Evolutionary conservation across 1,140 invertebrate species (phyloP).

Genomic region (Trachymyrmex septentrionalis): DNA sequence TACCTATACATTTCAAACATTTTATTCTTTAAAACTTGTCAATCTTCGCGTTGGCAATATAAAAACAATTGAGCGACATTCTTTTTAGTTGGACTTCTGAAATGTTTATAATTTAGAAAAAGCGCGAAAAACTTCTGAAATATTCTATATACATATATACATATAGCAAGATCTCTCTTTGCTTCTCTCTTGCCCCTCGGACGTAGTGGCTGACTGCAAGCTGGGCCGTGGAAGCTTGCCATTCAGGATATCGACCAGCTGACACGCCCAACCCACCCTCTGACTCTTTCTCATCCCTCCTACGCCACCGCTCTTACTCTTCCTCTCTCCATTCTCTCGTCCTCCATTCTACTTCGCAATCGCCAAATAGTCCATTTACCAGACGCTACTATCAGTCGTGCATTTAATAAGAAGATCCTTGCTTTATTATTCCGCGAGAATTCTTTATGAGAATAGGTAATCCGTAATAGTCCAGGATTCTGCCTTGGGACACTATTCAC

Average conservation of each 20-base stretch:
- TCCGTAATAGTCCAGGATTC: slow-evolving; percentile 57
- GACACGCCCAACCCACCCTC: slow-evolving; percentile 78
- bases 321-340: slow-evolving; percentile 49
- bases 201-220: slow-evolving; percentile 70
- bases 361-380: slow-evolving; percentile 73
- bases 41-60: not conserved
- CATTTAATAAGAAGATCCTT: slow-evolving; percentile 72
- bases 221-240: slow-evolving; percentile 78
- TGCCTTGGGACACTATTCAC: slow-evolving; percentile 62
- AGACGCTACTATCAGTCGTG: slow-evolving; percentile 70
- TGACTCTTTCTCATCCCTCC: slow-evolving; percentile 33
- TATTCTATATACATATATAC: not conserved
- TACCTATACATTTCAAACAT: not conserved
- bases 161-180: slow-evolving; percentile 46
- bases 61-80: slow-evolving; percentile 16
- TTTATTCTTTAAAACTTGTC: not conserved
- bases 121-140: slow-evolving; percentile 19
- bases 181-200: slow-evolving; percentile 48
- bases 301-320: slow-evolving; percentile 26
- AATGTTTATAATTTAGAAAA: slow-evolving; percentile 4
- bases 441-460: slow-evolving; percentile 71
- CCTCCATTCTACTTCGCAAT: slow-evolving; percentile 59
- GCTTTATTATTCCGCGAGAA: slow-evolving; percentile 54
- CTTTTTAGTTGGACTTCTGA: not conserved
- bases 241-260: slow-evolving; percentile 83